Conservation (phyloP, 2,888 invertebrate genomes). For the Onthophagus sagittarius region DNA sequence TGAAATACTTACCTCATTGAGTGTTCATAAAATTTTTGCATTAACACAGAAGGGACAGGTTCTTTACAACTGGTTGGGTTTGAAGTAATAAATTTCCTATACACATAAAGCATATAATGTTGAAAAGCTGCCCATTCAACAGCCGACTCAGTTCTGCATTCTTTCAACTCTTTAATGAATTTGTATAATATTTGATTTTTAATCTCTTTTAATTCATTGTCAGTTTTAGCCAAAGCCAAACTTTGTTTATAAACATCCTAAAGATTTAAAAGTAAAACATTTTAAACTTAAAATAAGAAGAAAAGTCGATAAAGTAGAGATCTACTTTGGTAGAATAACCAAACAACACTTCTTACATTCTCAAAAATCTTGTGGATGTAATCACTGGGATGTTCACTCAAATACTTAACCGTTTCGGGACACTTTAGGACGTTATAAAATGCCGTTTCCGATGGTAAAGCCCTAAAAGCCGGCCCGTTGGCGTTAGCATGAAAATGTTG, state of each 20-base stretch:
- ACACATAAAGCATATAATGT: slow-evolving; percentile 43
- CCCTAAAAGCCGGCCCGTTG: slow-evolving; percentile 16
- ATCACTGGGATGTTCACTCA: slow-evolving; percentile 22
- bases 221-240: slow-evolving; percentile 17
- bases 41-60: slow-evolving; percentile 37
- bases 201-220: slow-evolving; percentile 20
- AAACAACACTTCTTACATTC: slow-evolving; percentile 15
- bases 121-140: slow-evolving; percentile 41
- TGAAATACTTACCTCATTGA: slow-evolving; percentile 37
- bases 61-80: slow-evolving; percentile 38
- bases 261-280: neutral
- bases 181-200: slow-evolving; percentile 26
- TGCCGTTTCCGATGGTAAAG: slow-evolving; percentile 16
- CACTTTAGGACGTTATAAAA: slow-evolving; percentile 21
- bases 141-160: slow-evolving; percentile 28
- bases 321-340: neutral
- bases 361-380: slow-evolving; percentile 24
- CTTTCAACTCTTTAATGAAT: slow-evolving; percentile 30
- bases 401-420: slow-evolving; percentile 22
- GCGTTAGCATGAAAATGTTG: slow-evolving; percentile 22
- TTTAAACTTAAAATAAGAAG: neutral
- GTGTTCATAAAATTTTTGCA: slow-evolving; percentile 39
- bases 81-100: slow-evolving; percentile 40
- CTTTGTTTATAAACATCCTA: slow-evolving; percentile 23
- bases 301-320: too few species aligned